A percentile compares a stretch with the other conserved stretches of the same genome.
Conservation (phyloP, 37 sponge, comb jelly and placozoan species). For the Aphrocallistes beatrix region DNA sequence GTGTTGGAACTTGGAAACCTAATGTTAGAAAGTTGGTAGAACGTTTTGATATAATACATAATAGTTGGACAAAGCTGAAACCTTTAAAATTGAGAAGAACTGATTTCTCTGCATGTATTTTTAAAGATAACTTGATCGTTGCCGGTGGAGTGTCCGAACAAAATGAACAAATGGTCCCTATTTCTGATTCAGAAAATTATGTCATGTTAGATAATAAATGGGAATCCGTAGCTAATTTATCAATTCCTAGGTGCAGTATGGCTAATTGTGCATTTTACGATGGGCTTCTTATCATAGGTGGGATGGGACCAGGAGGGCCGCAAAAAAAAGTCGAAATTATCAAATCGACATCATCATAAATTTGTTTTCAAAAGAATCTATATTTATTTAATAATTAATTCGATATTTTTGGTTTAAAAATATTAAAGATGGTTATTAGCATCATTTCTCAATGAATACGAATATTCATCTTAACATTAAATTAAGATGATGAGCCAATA, state of each 20-base stretch:
- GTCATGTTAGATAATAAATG: not conserved
- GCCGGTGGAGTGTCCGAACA: not conserved
- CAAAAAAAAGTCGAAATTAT: not conserved
- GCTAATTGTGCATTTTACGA: not conserved
- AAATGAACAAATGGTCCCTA: not conserved
- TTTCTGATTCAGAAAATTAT: not conserved
- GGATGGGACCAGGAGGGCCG: constrained; percentile 17
- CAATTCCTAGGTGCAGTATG: not conserved
- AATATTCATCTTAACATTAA: no score
- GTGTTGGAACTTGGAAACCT: not conserved
- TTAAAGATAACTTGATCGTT: not conserved
- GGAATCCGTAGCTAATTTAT: not conserved
- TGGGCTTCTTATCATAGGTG: not conserved
- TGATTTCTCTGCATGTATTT: not conserved
- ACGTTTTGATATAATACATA: not conserved
- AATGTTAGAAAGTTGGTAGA: not conserved
- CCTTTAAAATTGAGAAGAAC: not conserved
- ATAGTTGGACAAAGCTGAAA: not conserved
- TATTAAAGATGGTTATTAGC: no score
- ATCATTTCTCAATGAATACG: no score
- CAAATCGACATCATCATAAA: no score
- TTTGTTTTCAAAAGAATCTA: no score
- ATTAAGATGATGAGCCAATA: no score
- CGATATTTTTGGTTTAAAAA: no score
- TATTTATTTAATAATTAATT: no score